A percentile compares a stretch with the other conserved stretches of the same genome.
These are phyloP conservation scores for Taeniopygia guttata DNA, from an alignment of 2,797 vertebrate genomes.

Conservation along the genomic window DNA sequence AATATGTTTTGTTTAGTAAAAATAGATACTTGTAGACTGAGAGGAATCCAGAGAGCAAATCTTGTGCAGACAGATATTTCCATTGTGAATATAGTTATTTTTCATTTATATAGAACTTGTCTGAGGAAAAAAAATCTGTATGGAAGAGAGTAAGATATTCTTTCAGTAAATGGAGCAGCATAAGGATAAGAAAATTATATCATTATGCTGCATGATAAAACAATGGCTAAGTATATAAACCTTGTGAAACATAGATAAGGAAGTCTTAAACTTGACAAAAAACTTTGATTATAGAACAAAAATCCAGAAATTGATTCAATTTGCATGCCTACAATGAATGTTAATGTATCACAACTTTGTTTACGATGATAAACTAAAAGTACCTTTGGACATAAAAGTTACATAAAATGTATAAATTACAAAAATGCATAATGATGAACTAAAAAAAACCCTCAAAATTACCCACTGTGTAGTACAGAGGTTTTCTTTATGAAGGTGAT, in stretches of 20 bases:
- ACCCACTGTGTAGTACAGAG: background rate
- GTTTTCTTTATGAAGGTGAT: constrained; percentile 31
- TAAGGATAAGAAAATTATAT: background rate
- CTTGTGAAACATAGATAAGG: background rate
- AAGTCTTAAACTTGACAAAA: background rate
- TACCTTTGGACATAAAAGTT: background rate
- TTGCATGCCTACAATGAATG: background rate
- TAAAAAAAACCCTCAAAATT: background rate
- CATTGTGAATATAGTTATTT: background rate
- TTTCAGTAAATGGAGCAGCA: background rate
- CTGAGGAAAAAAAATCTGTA: background rate
- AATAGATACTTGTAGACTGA: background rate
- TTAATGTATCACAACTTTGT: background rate
- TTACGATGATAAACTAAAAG: background rate
- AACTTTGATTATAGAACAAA: background rate
- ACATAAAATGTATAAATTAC: background rate
- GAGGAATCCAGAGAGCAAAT: background rate
- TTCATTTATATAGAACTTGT: background rate
- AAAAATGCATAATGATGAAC: background rate
- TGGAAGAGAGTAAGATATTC: background rate
- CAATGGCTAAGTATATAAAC: background rate
- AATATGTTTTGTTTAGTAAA: background rate
- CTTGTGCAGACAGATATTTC: background rate
- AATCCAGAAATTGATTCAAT: background rate
- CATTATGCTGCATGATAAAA: background rate